phyloP scores from a whole-genome alignment of 2,888 invertebrate species.

The Lochmaea capreae region DNA sequence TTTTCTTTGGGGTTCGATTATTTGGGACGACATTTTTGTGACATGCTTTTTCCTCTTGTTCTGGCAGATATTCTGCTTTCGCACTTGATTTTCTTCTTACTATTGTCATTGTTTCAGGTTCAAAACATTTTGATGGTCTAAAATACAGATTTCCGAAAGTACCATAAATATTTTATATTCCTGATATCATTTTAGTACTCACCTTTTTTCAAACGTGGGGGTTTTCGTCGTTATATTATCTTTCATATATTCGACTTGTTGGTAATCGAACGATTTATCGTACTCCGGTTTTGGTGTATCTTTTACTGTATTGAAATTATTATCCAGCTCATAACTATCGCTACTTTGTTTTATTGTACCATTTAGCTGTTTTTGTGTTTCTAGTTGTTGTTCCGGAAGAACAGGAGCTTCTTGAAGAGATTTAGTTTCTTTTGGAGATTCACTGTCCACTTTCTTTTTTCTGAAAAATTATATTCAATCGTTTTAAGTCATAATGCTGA shows the following conservation, averaged over 20 bases:
- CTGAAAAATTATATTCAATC: constrained; percentile 39
- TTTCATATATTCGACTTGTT: constrained; percentile 39
- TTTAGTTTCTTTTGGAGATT: constrained; percentile 53
- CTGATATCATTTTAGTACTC: neutral
- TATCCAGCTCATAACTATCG: constrained; percentile 47
- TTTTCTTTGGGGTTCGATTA: constrained; percentile 66
- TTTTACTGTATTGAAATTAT: constrained; percentile 53
- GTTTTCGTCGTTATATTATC: constrained; percentile 44
- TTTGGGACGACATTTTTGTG: constrained; percentile 58
- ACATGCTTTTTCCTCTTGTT: constrained; percentile 51
- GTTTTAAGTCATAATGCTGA: neutral
- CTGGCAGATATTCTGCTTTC: constrained; percentile 56
- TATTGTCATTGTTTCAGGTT: constrained; percentile 58
- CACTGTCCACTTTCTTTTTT: constrained; percentile 49
- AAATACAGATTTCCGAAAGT: neutral
- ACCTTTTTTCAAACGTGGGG: constrained; percentile 54
- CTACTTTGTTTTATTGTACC: constrained; percentile 45
- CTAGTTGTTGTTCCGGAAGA: constrained; percentile 45
- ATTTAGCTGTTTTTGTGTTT: constrained; percentile 47
- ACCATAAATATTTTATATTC: constrained; percentile 2
- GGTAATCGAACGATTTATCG: constrained; percentile 41
- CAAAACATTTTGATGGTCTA: constrained; percentile 35
- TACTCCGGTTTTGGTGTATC: constrained; percentile 47
- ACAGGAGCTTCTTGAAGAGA: constrained; percentile 28
- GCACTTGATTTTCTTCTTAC: constrained; percentile 58